phyloP scores from a whole-genome alignment of 2,113 vertebrate species.

The Rhagologus leucostigma region DNA sequence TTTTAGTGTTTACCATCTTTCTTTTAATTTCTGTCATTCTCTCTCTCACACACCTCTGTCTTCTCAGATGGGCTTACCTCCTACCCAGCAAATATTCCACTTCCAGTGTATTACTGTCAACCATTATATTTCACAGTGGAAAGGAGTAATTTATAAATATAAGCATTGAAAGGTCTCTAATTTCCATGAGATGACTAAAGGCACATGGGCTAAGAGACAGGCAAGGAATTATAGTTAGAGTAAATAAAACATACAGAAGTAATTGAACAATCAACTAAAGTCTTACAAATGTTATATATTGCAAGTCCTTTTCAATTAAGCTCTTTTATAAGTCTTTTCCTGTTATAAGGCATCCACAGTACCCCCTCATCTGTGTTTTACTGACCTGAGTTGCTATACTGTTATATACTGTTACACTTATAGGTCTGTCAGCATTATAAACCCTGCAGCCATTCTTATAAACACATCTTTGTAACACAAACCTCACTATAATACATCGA shows the following conservation, averaged over 20 bases:
- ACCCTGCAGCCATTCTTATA: conserved; percentile 52
- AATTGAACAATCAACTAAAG: conserved; percentile 51
- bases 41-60: conserved; percentile 14
- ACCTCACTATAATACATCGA: conserved; percentile 57
- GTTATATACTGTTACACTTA: conserved; percentile 51
- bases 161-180: conserved; percentile 1
- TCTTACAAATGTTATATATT: conserved; percentile 36
- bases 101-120: neutral
- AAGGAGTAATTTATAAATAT: conserved; percentile 40
- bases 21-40: neutral
- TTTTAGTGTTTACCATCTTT: neutral
- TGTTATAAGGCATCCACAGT: conserved; percentile 45
- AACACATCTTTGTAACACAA: conserved; percentile 69
- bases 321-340: conserved; percentile 55
- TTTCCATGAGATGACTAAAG: conserved; percentile 15
- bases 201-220: conserved; percentile 1
- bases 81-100: conserved; percentile 11
- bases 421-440: conserved; percentile 54
- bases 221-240: neutral
- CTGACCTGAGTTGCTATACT: conserved; percentile 38
- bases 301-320: conserved; percentile 50
- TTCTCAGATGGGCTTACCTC: conserved; percentile 42
- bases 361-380: conserved; percentile 42
- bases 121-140: neutral
- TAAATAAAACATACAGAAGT: conserved; percentile 50